These are phyloP conservation scores for Porphyrio hochstetteri DNA, from an alignment of 2,113 vertebrate species.

Conservation along the genomic window DNA sequence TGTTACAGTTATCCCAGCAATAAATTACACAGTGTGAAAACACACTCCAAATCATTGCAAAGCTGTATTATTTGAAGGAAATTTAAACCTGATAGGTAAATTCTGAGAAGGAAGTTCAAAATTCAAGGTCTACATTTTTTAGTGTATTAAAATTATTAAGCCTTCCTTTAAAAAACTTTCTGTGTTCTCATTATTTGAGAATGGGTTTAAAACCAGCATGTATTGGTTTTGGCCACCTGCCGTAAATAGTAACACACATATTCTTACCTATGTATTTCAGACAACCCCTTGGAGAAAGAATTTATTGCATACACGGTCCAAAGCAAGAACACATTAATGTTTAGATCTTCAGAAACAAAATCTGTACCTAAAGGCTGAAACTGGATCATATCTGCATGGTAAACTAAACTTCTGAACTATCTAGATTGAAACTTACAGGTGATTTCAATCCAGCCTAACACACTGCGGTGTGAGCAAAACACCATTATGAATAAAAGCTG, in stretches of 20 bases:
- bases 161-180: not conserved
- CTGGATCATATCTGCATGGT: not conserved
- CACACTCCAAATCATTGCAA: not conserved
- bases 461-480: not conserved
- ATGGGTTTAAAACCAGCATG: not conserved
- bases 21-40: not conserved
- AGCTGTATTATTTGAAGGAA: not conserved
- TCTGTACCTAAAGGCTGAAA: not conserved
- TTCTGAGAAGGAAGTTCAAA: not conserved
- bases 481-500: not conserved
- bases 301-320: not conserved
- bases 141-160: not conserved
- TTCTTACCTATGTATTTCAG: not conserved
- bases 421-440: not conserved
- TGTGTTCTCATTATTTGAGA: not conserved
- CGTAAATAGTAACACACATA: not conserved
- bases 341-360: not conserved
- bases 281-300: not conserved
- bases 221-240: not conserved
- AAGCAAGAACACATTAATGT: not conserved
- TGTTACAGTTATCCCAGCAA: not conserved
- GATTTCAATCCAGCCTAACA: not conserved
- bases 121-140: not conserved
- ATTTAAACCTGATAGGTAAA: constrained; percentile 26
- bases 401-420: not conserved